These are phyloP conservation scores for Euborellia annulipes DNA, from an alignment of 1,140 invertebrate genomes.

Conservation along the genomic window DNA sequence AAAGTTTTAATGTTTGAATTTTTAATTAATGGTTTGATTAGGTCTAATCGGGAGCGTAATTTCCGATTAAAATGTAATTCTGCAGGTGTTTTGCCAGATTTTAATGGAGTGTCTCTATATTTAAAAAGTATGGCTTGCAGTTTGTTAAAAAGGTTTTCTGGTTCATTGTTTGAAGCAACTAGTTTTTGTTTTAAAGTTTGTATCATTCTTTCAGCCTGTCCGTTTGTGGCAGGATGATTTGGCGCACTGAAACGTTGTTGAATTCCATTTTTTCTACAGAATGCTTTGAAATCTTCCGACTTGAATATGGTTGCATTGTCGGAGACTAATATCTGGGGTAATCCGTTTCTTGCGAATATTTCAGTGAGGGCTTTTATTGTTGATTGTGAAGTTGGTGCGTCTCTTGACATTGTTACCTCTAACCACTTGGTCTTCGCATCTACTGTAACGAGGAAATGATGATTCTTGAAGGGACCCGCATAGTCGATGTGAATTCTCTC, in stretches of 20 bases:
- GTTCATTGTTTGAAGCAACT: not conserved
- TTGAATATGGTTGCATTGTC: too few relatives aligned
- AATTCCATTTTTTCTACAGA: too few relatives aligned
- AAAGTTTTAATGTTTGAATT: too few relatives aligned
- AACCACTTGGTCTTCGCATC: not conserved
- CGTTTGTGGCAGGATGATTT: conserved; percentile 3
- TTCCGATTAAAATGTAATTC: not conserved
- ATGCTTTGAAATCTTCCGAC: too few relatives aligned
- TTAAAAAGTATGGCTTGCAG: conserved; percentile 2
- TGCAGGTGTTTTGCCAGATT: conserved; percentile 4
- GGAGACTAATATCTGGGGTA: too few relatives aligned
- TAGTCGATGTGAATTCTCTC: conserved; percentile 1
- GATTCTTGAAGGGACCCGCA: not conserved
- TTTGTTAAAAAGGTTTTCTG: conserved; percentile 1
- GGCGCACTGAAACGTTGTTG: too few relatives aligned
- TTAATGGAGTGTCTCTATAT: conserved; percentile 8
- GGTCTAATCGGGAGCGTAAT: too few relatives aligned
- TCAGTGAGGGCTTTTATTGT: too few relatives aligned
- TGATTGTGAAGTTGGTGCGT: too few relatives aligned
- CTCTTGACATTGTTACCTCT: not conserved
- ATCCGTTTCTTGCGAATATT: too few relatives aligned
- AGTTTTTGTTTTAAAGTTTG: conserved; percentile 11
- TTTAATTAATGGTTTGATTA: too few relatives aligned
- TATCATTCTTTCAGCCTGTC: conserved; percentile 9
- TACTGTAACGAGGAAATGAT: not conserved